These are phyloP conservation scores for Fregetta grallaria DNA, from an alignment of 2,113 vertebrate genomes.

Conservation along the genomic window DNA sequence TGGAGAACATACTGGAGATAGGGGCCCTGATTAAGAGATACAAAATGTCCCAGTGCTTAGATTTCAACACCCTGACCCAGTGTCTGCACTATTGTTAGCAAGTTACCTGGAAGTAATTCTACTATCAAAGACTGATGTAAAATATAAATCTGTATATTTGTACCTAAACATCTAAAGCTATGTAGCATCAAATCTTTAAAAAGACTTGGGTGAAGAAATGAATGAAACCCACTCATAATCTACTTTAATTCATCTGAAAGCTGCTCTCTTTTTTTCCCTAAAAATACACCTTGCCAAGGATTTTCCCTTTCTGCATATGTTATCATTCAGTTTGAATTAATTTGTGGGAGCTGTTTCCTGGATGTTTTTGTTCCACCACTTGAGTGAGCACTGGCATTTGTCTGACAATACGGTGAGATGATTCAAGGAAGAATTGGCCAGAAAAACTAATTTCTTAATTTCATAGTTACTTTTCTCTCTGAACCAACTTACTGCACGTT, in stretches of 20 bases:
- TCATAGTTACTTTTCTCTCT: not conserved
- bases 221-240: not conserved
- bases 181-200: not conserved
- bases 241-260: not conserved
- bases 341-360: not conserved
- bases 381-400: slow-evolving; percentile 1
- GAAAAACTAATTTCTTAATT: slow-evolving; percentile 10
- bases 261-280: not conserved
- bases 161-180: not conserved
- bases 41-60: not conserved
- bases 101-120: not conserved
- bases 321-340: not conserved
- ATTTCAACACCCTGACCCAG: not conserved
- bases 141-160: not conserved
- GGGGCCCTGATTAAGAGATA: not conserved
- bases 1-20: not conserved
- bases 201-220: not conserved
- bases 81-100: not conserved
- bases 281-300: not conserved
- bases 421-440: slow-evolving; percentile 6
- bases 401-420: not conserved
- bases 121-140: not conserved
- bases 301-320: not conserved
- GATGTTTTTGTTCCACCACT: not conserved
- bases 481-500: not conserved